A percentile compares a stretch with the other conserved stretches of the same genome.
phyloP scores from a whole-genome alignment of 2,888 invertebrate genomes.

The Andrena marginata region DNA sequence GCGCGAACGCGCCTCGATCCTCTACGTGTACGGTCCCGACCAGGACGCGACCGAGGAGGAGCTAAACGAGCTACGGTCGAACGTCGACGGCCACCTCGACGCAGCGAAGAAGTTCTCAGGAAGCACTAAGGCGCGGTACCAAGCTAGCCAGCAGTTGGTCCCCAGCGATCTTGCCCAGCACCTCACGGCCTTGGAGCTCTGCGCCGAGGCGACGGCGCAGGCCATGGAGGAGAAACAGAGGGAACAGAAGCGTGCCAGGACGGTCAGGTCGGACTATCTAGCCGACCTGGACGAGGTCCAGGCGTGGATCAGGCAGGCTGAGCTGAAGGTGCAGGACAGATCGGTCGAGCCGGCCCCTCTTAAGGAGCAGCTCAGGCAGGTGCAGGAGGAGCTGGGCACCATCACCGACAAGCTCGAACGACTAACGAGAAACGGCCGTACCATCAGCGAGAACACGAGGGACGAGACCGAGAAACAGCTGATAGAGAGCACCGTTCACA shows the following conservation, averaged over 20 bases:
- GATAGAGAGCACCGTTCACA: conserved; percentile 91
- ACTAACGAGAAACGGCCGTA: conserved; percentile 91
- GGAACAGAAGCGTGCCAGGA: conserved; percentile 94
- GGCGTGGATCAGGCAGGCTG: conserved; percentile 93
- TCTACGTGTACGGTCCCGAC: conserved; percentile 93
- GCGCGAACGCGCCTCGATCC: conserved; percentile 76
- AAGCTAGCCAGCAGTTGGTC: conserved; percentile 84
- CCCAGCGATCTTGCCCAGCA: conserved; percentile 93
- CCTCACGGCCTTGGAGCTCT: conserved; percentile 92
- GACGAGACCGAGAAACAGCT: conserved; percentile 92
- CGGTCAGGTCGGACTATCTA: conserved; percentile 92
- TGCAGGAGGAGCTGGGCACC: conserved; percentile 90
- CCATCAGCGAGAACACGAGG: conserved; percentile 92
- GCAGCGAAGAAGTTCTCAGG: conserved; percentile 81
- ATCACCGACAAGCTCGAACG: conserved; percentile 92
- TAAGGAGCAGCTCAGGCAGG: conserved; percentile 91
- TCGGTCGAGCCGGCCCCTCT: conserved; percentile 91
- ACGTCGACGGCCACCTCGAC: conserved; percentile 78
- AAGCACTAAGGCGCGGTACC: conserved; percentile 85
- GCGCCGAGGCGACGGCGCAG: conserved; percentile 91
- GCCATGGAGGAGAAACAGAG: conserved; percentile 95
- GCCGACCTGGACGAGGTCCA: conserved; percentile 93
- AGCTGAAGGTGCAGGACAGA: conserved; percentile 93
- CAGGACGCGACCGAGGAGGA: conserved; percentile 88
- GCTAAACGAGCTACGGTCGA: conserved; percentile 86